Base-by-base conservation (phyloP, 2,888 invertebrate species). In the Ferrisia virgata region DNA sequence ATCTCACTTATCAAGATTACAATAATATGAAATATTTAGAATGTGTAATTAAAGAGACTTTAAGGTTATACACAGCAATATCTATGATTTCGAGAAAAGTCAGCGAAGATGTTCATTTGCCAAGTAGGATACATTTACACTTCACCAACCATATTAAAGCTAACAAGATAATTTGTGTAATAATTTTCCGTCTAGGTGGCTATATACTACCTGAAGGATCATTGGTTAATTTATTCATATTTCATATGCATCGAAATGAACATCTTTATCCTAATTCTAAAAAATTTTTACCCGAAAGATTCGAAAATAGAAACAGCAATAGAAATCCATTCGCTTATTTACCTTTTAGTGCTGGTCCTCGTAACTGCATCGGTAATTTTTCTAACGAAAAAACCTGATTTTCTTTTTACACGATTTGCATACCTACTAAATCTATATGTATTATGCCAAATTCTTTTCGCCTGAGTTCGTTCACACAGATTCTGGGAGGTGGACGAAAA, bases 271-370 rank as follows among this genome's bases (percentile, higher is more conserved):
- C 84, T 33, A 18, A 85, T 39, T 83, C 85, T 11, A 76, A 85
- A 28, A 3, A 78, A 40, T 85, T 85, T 58, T 53, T 79, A 33
- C 85, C 85, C 2, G 80, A 85, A 22, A 72, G 85, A 22, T 85
- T 85, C 79, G 85, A 82, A 76, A 79, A 39, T 13, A 79, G 84
- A 22, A 47, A 28, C 1, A 18, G 22, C n/a, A 58, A 2, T 31
- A 81, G 84, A 25, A 58, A 84, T 31, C 82, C 84, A 0, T 85
- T 84, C 31, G 79, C 84, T n/a, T 85, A 80, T 43, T 43, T 85
- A 36, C 85, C 85, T 25, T 85, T 85, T 36, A 85, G 85, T 22
- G 85, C 85, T 2, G 85, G 85, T 1, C 84, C 85, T 9, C 81
- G 85, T 9, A 85, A 85, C 72, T 85, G 85, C 18, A 82, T 85